These are phyloP conservation scores for Gymnosoma rotundatum DNA, from an alignment of 2,888 invertebrate species.

Conservation along the genomic window DNA sequence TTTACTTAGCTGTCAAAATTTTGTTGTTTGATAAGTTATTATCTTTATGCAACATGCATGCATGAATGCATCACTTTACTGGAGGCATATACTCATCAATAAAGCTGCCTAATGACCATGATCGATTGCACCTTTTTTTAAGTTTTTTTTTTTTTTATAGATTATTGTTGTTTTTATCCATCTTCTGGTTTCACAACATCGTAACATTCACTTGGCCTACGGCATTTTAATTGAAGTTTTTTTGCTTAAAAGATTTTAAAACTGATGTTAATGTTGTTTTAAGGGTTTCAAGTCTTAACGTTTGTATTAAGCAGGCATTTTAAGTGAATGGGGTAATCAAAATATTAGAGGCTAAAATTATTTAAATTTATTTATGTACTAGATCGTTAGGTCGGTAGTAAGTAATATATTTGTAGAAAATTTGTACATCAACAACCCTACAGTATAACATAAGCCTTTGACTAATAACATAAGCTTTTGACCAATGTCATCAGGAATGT, in stretches of 20 bases:
- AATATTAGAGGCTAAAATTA: not conserved
- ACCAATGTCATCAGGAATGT: slow-evolving; percentile 47
- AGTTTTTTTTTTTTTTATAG: slow-evolving; percentile 17
- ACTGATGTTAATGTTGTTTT: slow-evolving; percentile 53
- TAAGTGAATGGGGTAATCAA: not conserved
- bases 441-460: not conserved
- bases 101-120: slow-evolving; percentile 79
- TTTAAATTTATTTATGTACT: too few relatives aligned
- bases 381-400: too few relatives aligned
- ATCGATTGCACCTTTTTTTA: slow-evolving; percentile 79
- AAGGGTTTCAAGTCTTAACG: slow-evolving; percentile 35
- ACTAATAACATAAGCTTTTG: too few relatives aligned
- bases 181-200: slow-evolving; percentile 55
- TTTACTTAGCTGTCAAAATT: slow-evolving; percentile 79
- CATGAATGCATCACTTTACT: slow-evolving; percentile 70
- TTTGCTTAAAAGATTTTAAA: slow-evolving; percentile 47
- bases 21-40: slow-evolving; percentile 80
- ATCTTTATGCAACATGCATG: slow-evolving; percentile 74
- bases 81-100: slow-evolving; percentile 72
- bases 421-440: slow-evolving; percentile 3
- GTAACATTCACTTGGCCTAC: slow-evolving; percentile 59
- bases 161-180: slow-evolving; percentile 10
- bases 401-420: too few relatives aligned
- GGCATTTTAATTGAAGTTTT: slow-evolving; percentile 69
- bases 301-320: not conserved